Evolutionary conservation across 2,888 invertebrate species (phyloP).

Genomic region (Cheilosia urbana): DNA sequence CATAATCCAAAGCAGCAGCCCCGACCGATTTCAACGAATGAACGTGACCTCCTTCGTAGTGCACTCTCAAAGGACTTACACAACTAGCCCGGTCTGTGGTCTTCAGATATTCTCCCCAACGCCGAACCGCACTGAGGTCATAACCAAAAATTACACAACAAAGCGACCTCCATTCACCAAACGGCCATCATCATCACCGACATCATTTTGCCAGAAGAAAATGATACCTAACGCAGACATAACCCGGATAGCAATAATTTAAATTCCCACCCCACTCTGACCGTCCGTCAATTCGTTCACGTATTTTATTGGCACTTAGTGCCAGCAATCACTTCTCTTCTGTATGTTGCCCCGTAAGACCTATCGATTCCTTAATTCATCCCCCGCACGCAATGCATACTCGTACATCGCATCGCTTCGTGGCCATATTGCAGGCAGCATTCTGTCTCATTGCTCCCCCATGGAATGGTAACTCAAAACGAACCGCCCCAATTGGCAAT

Average conservation of each 20-base stretch:
- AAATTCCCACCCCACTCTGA: neutral
- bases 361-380: conserved; percentile 40
- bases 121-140: neutral
- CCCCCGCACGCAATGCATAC: conserved; percentile 3
- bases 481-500: conserved; percentile 31
- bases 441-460: conserved; percentile 21
- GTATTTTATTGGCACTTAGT: conserved; percentile 51
- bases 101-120: neutral
- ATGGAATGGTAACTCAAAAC: conserved; percentile 26
- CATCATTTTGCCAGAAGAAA: conserved; percentile 9
- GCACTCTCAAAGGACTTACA: neutral
- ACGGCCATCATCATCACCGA: neutral
- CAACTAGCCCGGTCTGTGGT: conserved; percentile 9
- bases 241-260: conserved; percentile 20
- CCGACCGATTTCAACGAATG: too few relatives aligned
- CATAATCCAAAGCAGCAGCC: too few relatives aligned
- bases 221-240: conserved; percentile 11
- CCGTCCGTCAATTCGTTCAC: neutral
- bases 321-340: conserved; percentile 23
- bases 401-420: neutral
- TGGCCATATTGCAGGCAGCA: conserved; percentile 5
- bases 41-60: neutral
- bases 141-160: conserved; percentile 15
- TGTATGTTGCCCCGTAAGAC: conserved; percentile 26
- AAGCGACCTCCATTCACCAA: neutral